Conservation (phyloP, 2,888 invertebrate genomes). For the Macropis europaea region DNA sequence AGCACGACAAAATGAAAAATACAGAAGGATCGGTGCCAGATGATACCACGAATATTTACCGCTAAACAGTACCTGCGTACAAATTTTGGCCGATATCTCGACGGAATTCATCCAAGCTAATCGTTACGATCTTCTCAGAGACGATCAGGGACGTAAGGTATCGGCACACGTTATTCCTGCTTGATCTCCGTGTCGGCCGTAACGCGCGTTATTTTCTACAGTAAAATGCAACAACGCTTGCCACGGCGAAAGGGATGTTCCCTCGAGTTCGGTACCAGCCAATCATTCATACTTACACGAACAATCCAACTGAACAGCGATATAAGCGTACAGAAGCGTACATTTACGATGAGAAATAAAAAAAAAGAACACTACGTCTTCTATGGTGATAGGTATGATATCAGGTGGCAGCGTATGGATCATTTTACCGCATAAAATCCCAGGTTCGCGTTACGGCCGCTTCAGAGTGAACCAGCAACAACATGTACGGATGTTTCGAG, state of each 20-base stretch:
- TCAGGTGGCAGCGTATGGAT: neutral
- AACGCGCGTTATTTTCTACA: constrained; percentile 52
- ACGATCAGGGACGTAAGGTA: constrained; percentile 49
- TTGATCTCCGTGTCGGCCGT: constrained; percentile 30
- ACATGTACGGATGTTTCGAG: constrained; percentile 58
- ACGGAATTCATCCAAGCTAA: constrained; percentile 21
- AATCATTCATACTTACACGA: neutral
- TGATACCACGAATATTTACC: too few relatives aligned
- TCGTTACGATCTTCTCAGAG: constrained; percentile 23
- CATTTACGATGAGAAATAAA: neutral
- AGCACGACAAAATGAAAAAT: constrained; percentile 4
- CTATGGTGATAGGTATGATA: too few relatives aligned
- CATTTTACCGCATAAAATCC: constrained; percentile 58
- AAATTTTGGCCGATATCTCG: constrained; percentile 14
- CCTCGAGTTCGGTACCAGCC: neutral
- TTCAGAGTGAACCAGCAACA: constrained; percentile 52
- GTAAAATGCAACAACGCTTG: constrained; percentile 46
- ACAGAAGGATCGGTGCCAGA: neutral
- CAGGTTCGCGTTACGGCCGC: constrained; percentile 36
- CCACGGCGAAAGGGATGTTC: neutral
- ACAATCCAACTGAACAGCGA: too few relatives aligned
- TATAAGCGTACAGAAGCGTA: constrained; percentile 9
- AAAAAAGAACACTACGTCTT: too few relatives aligned
- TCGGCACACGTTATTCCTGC: constrained; percentile 57
- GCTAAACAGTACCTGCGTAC: constrained; percentile 27